Conservation (phyloP, 1,140 invertebrate species). For the Meloidogyne chitwoodi region DNA sequence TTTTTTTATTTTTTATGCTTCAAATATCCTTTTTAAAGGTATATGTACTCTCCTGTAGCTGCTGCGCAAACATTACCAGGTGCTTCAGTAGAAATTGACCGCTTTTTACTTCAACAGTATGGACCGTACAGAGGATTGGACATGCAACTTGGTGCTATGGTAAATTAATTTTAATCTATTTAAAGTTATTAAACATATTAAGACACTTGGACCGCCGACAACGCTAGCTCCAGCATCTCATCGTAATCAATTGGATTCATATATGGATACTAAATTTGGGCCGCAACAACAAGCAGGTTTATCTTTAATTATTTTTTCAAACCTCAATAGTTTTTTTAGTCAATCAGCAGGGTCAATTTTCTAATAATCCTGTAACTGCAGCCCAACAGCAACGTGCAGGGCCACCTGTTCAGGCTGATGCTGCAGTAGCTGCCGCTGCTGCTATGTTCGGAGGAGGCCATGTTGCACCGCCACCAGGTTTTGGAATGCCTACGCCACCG, state of each 20-base stretch:
- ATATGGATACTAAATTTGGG: constrained; percentile 14
- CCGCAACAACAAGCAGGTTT: constrained; percentile 4
- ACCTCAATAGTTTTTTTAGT: background rate
- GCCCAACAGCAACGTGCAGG: constrained; percentile 2
- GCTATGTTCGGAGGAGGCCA: constrained; percentile 8
- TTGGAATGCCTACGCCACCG: constrained; percentile 15
- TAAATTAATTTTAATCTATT: background rate
- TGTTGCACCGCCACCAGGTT: constrained; percentile 17
- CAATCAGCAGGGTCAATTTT: background rate
- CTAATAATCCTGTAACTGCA: background rate
- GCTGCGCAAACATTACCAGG: background rate
- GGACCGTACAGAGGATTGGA: constrained; percentile 9
- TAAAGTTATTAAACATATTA: background rate
- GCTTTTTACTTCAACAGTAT: constrained; percentile 18
- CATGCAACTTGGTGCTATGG: constrained; percentile 15
- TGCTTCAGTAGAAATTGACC: background rate
- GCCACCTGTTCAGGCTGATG: background rate
- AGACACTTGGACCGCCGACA: constrained; percentile 10
- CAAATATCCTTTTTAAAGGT: background rate
- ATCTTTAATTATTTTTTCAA: background rate
- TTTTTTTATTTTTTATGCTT: background rate
- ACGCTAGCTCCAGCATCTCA: constrained; percentile 9
- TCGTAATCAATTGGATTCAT: constrained; percentile 11
- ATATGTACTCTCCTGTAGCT: constrained; percentile 21
- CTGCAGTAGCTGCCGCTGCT: background rate